These are phyloP conservation scores for Sarcophaga caerulescens DNA, from an alignment of 2,888 invertebrate genomes.

Conservation along the genomic window DNA sequence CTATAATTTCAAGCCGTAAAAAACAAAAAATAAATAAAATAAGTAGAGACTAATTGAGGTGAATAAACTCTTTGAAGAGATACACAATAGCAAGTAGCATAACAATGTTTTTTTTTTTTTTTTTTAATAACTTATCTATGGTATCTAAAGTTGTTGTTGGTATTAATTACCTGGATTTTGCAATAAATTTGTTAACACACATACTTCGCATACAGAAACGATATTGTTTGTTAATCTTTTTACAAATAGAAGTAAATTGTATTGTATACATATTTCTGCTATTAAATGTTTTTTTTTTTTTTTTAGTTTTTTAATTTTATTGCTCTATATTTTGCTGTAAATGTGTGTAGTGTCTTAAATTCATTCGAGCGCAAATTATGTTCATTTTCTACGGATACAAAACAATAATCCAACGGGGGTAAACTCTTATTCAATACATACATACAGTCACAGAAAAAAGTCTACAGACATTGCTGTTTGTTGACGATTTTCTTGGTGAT, in stretches of 20 bases:
- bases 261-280: neutral
- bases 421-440: neutral
- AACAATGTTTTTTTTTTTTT: neutral
- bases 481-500: too few relatives aligned
- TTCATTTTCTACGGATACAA: neutral
- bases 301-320: neutral
- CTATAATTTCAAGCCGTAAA: neutral
- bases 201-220: neutral
- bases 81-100: neutral
- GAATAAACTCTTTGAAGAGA: neutral
- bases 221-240: constrained; percentile 12
- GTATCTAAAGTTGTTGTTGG: neutral
- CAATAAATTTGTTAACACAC: constrained; percentile 36
- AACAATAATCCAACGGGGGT: too few relatives aligned
- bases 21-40: neutral
- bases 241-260: constrained; percentile 8
- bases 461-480: too few relatives aligned
- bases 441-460: too few relatives aligned
- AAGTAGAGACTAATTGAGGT: neutral
- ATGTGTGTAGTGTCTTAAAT: constrained; percentile 21
- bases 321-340: neutral
- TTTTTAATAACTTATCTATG: neutral
- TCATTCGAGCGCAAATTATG: constrained; percentile 52
- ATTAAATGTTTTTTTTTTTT: constrained; percentile 17
- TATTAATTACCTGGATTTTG: constrained; percentile 55